Conservation (phyloP, 2,797 vertebrate genomes). For the Pelochelys cantorii region DNA sequence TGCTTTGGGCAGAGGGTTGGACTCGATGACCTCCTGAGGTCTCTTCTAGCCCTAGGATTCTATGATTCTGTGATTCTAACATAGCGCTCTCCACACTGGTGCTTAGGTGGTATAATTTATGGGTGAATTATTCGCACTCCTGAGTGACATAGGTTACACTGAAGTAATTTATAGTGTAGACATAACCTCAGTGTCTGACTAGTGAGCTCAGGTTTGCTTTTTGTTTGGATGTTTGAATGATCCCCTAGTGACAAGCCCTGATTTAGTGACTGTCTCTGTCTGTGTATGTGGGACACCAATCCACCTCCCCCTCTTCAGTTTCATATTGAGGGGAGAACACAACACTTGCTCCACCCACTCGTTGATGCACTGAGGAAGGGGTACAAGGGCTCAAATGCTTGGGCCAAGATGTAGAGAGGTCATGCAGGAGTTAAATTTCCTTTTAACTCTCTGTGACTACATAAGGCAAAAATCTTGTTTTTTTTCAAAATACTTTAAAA, state of each 20-base stretch:
- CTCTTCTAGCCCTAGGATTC: no score
- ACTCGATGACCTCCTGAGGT: no score
- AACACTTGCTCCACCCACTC: background rate
- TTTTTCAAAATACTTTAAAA: background rate
- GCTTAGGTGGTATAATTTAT: no score
- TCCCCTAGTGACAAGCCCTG: conserved; percentile 33
- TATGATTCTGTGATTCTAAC: no score
- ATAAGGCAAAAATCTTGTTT: background rate
- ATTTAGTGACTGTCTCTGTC: background rate
- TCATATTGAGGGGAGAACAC: background rate
- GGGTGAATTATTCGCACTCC: no score
- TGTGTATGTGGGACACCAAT: background rate
- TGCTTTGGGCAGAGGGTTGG: no score
- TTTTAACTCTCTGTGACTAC: background rate
- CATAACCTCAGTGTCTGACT: background rate
- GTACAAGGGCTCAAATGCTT: background rate
- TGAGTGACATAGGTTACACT: no score
- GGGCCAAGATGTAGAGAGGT: accelerated
- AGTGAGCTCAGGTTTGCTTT: conserved; percentile 49
- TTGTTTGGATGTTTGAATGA: conserved; percentile 54
- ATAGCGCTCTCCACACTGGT: no score
- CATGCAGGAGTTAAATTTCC: background rate
- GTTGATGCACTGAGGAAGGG: background rate
- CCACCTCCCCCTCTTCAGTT: background rate
- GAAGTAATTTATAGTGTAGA: background rate